These are phyloP conservation scores for Campopleginae sp. DNA, from an alignment of 2,888 invertebrate genomes.

Conservation along the genomic window DNA sequence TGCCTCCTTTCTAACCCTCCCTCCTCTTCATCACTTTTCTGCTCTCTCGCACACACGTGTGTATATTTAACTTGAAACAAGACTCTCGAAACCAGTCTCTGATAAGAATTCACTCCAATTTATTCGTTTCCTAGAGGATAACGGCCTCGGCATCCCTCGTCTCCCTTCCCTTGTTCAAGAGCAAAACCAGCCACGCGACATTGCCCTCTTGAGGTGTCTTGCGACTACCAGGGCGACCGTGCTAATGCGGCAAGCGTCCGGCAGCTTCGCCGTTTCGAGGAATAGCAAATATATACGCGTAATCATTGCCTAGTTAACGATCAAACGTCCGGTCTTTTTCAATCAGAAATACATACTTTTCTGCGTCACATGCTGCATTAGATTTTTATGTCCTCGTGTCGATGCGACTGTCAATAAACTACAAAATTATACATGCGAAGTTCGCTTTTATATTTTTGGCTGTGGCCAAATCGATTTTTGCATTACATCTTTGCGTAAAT, in stretches of 20 bases:
- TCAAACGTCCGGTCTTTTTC: not conserved
- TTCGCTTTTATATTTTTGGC: not conserved
- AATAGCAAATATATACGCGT: not conserved
- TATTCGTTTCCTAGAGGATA: constrained; percentile 74
- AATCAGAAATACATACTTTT: not conserved
- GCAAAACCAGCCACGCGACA: constrained; percentile 65
- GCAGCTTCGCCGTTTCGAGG: not conserved
- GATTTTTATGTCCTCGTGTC: too few species aligned
- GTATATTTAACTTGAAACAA: constrained; percentile 47
- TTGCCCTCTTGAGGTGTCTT: constrained; percentile 53
- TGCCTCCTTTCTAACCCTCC: not conserved
- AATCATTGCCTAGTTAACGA: not conserved
- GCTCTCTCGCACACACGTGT: constrained; percentile 11
- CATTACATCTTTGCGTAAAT: not conserved
- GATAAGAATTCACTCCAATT: constrained; percentile 73
- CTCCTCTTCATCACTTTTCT: not conserved
- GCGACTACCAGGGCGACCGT: constrained; percentile 33
- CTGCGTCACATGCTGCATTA: not conserved
- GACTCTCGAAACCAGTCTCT: constrained; percentile 67
- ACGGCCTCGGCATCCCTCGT: constrained; percentile 60
- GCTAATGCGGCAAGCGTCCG: constrained; percentile 20
- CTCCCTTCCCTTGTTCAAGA: not conserved
- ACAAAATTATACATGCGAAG: not conserved
- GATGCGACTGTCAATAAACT: too few species aligned
- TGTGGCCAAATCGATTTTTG: not conserved